These are phyloP conservation scores for Chaetodon trifascialis DNA, from an alignment of 2,113 vertebrate genomes.

Conservation along the genomic window DNA sequence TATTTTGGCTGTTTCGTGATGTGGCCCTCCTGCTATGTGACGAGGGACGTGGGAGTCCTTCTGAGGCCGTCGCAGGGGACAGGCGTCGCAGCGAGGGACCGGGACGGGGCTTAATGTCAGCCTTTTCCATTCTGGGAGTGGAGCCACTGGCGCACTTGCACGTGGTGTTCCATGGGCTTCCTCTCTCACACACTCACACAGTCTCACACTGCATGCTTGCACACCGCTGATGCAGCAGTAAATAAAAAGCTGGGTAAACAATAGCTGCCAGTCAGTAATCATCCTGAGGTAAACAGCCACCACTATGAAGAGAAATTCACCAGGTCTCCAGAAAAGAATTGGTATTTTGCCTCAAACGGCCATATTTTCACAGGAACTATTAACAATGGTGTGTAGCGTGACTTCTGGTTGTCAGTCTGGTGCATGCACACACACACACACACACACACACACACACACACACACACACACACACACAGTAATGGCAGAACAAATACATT, in stretches of 20 bases:
- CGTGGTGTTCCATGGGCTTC: not conserved
- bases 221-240: conserved; percentile 15
- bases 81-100: conserved; percentile 42
- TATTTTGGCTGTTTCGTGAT: conserved; percentile 48
- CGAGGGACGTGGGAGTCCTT: conserved; percentile 32
- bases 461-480: not conserved
- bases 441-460: too few species aligned
- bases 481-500: conserved; percentile 31
- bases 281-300: conserved; percentile 38
- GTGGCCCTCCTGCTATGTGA: conserved; percentile 51
- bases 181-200: not conserved
- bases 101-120: conserved; percentile 54
- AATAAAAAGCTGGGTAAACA: conserved; percentile 56
- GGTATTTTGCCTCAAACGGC: conserved; percentile 16
- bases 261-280: conserved; percentile 38
- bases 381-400: not conserved
- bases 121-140: conserved; percentile 44
- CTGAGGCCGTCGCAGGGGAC: conserved; percentile 41
- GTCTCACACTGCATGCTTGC: conserved; percentile 19
- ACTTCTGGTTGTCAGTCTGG: conserved; percentile 9
- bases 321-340: not conserved
- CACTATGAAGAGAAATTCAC: conserved; percentile 15
- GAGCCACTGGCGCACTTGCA: conserved; percentile 14
- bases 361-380: not conserved
- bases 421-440: not conserved